Base-by-base conservation (phyloP, 2,888 invertebrate species). In the Eupithecia centaureata region DNA sequence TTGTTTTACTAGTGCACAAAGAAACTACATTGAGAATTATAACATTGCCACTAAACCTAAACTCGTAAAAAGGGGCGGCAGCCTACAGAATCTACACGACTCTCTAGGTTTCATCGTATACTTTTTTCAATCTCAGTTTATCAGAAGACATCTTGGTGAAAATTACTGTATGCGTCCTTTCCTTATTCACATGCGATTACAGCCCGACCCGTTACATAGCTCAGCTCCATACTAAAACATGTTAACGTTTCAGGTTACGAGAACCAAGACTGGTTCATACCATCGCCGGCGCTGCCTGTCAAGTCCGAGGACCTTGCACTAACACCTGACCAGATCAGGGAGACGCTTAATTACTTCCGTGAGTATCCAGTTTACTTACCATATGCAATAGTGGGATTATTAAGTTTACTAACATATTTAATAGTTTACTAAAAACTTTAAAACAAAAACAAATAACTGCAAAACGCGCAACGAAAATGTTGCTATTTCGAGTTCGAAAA, bases 281-380 rank as follows among this genome's bases (percentile, higher is more conserved):
- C 98, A 65, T 95, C 97, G 72, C 98, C 98, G 73, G 97, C 97
- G 73, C 94, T 98, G 76, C 95, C 95, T 77, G 93, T 96, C 78
- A 94, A 95, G 77, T 94, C 96, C 83, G 95, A 95, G 77, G 97
- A 97, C 82, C 94, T 96, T 80, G 96, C 96, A 82, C 94, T 99
- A 76, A 97, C 98, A 67, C 97, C 97, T 94, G 98, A 98, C 90
- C 98, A 98, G 94, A 97, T 98, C 93, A 96, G 98, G 90, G 98
- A 98, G 94, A 98, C 98, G 67, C 96, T 99, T 82, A 98, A 98
- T 94, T 99, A 99, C 94, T 99, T 99, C 94, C 96, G 98, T 99
- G 93, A 98, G 98, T 97, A 92, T 62, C 30, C 12, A 59, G 27
- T 54, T 62, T 38, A 15, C 51, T 62, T 65, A 65, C 12, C 42